Base-by-base conservation (phyloP, 2,888 invertebrate species). In the Chloroclysta siterata region DNA sequence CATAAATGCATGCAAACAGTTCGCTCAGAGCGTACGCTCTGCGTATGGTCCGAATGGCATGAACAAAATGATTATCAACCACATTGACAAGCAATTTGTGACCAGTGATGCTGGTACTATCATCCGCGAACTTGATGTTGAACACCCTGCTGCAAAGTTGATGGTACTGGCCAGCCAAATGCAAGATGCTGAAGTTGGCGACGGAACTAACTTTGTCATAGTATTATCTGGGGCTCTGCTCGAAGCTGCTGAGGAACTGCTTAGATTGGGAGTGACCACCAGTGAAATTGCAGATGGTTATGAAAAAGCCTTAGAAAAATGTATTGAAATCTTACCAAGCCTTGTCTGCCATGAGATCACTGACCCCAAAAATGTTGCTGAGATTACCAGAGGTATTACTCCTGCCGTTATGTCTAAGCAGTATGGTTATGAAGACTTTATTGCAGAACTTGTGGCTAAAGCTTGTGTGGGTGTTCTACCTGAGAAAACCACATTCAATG, bases 11-110 rank as follows among this genome's bases (percentile, higher is more conserved):
- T 99, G 99, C 89, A 98, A 98, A 86, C 97, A 99, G 83, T 97
- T 99, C 79, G 96, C 99, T 1, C 96, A 97, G 78, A 98, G 98
- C 68, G 96, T 99, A 28, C 95, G 97, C 70, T 97, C 99, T 22
- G 98, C 99, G 0, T 99, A 98, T 88, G 99, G 99, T 0, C 99
- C 99, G 8, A 98, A 98, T 93, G 99, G 99, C 74, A 97, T 97
- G 97, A 99, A 99, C 89, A 99, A 99, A 94, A 99, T 99, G 97
- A 97, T 99, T 22, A 99, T 99, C 65, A 99, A 99, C 90, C 99
- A 99, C 85, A 95, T 99, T 73, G 99, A 99, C 81, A 99, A 99
- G 83, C 95, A 99, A 75, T 99, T 99, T 93, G 98, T 99, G 4
- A 99, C 99, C 0, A 99, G 98, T 85, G 99, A 99, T 94, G 99